phyloP scores from a whole-genome alignment of 2,797 vertebrate genomes.

The Oceanodroma leucorhoa region DNA sequence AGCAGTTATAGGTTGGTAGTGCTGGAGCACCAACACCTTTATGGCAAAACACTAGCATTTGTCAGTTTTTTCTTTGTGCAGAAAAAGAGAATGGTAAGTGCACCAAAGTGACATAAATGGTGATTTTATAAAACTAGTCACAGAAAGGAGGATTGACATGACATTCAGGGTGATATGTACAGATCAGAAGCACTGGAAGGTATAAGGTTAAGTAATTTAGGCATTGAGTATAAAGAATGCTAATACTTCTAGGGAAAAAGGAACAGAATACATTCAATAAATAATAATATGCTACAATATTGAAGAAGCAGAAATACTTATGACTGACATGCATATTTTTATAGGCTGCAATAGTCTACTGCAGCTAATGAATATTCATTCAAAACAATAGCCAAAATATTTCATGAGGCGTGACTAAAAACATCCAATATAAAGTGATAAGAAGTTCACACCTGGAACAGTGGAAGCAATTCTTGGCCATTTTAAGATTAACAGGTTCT shows the following conservation, averaged over 20 bases:
- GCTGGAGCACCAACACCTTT: background rate
- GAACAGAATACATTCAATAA: background rate
- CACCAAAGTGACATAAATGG: background rate
- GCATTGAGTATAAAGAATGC: conserved; percentile 1
- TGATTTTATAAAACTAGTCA: background rate
- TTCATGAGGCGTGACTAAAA: background rate
- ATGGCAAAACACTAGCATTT: background rate
- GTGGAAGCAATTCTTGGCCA: background rate
- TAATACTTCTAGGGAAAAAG: background rate
- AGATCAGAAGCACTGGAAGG: background rate
- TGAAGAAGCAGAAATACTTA: background rate
- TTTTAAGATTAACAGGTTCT: background rate
- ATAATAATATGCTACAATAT: background rate
- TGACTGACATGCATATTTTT: background rate
- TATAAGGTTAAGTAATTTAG: background rate
- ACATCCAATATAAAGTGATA: background rate
- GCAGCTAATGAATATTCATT: conserved; percentile 17
- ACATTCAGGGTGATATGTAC: background rate
- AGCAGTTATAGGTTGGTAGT: background rate
- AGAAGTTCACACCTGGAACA: background rate
- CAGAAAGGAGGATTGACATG: background rate
- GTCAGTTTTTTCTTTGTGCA: background rate
- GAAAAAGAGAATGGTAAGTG: background rate
- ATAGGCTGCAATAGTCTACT: background rate
- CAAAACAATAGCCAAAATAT: background rate